Evolutionary conservation across 2,888 invertebrate genomes (phyloP), one percentile per base, ranked within the genome.

Genomic region (Plebejus argus): DNA sequence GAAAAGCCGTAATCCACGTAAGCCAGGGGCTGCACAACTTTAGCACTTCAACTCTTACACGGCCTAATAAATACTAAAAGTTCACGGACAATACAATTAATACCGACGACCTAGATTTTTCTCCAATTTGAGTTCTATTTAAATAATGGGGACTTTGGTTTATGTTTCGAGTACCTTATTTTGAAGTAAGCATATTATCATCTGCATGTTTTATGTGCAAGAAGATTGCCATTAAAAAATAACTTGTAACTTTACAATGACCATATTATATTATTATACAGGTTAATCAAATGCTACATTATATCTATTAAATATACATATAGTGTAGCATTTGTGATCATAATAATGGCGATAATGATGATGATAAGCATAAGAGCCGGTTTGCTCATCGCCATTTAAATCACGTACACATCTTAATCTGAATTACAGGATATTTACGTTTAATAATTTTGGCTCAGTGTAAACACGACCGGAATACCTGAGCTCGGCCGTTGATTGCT

Each of bases 401-500:
- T 45, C 72, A 45, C 45, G 74, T 53, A 53, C 74, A 53, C 20
- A 74, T 49, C 49, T 28, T 74, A 74, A 74, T 74, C 53, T 74
- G 8, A 74, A 74, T 74, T 49, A 74, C 49, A 74, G n/a, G 28
- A 74, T 74, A 28, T n/a, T n/a, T 28, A 74, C 74, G 74, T 74
- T 74, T 74, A 53, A 74, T 74, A 74, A 74, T 74, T 74, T 53
- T 7, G 49, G 53, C 33, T 28, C 74, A 18, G 18, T 49, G 49
- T 74, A 74, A 74, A 71, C 35, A 66, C 53, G 39, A 39, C 70
- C 56, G 23, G 56, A 76, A 70, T 70, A 76, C 23, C 53, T 49
- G 70, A 76, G 23, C 45, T 49, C 70, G 70, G n/a, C 53, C 33
- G 70, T 39, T 45, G 70, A 70, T 74, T 77, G 78, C 78, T 79